Evolutionary conservation across 2,888 invertebrate species (phyloP).

Genomic region (Macroteleia sp.): DNA sequence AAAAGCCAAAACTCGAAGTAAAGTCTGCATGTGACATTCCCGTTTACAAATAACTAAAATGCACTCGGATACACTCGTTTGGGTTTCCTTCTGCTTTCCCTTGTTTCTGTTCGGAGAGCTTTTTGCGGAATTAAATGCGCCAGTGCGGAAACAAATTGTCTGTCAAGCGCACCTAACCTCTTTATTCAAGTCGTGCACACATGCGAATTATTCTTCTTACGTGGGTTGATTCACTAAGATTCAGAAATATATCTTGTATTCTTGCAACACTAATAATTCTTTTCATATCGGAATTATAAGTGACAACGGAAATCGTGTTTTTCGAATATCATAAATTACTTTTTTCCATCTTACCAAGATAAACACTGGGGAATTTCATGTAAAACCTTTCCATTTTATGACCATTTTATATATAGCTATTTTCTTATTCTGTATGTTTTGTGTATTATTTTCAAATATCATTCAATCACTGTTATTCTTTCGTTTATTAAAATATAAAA

Average conservation of each 20-base stretch:
- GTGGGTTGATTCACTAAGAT: constrained; percentile 41
- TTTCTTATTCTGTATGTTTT: no score
- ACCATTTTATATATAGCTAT: no score
- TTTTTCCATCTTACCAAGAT: no score
- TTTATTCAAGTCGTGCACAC: constrained; percentile 59
- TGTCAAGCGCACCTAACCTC: constrained; percentile 61
- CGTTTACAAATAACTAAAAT: constrained; percentile 57
- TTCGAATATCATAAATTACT: no score
- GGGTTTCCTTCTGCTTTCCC: constrained; percentile 46
- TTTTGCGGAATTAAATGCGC: constrained; percentile 62
- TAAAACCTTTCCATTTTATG: no score
- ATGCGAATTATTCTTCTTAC: constrained; percentile 47
- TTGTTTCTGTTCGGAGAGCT: constrained; percentile 56
- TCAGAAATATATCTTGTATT: neutral
- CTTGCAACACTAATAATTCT: constrained; percentile 6
- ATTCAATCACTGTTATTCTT: no score
- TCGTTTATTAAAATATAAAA: no score
- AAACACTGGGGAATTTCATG: no score
- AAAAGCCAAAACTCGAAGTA: constrained; percentile 46
- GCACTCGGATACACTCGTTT: constrained; percentile 57
- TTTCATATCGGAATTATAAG: constrained; percentile 14
- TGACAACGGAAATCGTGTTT: no score
- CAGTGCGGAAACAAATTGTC: constrained; percentile 61
- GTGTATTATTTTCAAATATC: no score
- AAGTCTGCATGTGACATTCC: constrained; percentile 56